phyloP scores from a whole-genome alignment of 2,113 vertebrate species.

The Opisthocomus hoazin region DNA sequence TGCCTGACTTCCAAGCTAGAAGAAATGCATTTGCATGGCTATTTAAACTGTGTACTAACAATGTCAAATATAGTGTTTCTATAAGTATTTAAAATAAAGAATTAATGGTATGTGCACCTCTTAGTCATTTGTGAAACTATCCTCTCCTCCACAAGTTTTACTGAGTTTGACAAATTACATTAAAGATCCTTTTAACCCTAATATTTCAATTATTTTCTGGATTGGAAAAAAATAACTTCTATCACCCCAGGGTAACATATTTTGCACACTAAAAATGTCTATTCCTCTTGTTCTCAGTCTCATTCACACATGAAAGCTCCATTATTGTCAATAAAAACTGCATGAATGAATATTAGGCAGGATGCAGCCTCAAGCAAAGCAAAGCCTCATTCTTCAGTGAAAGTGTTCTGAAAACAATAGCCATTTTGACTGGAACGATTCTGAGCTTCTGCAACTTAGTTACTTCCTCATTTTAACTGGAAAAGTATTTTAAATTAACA shows the following conservation, averaged over 20 bases:
- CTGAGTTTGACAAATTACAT: not conserved
- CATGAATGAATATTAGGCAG: conserved; percentile 41
- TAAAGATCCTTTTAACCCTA: not conserved
- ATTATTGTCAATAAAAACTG: conserved; percentile 20
- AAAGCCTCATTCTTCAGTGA: conserved; percentile 56
- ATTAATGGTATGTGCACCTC: not conserved
- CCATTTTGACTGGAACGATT: not conserved
- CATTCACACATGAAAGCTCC: conserved; percentile 28
- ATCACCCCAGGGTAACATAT: not conserved
- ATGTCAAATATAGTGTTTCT: not conserved
- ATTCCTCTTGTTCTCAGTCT: not conserved
- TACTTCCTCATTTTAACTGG: conserved; percentile 6
- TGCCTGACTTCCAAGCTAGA: not conserved
- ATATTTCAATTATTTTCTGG: not conserved
- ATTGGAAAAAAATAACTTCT: not conserved
- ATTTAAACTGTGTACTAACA: not conserved
- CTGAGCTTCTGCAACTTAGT: not conserved
- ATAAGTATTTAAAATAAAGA: not conserved
- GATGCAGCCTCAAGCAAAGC: conserved; percentile 41
- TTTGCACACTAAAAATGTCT: not conserved
- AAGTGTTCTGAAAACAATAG: conserved; percentile 48
- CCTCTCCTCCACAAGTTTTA: not conserved
- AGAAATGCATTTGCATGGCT: not conserved
- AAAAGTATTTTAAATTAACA: conserved; percentile 18
- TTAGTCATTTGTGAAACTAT: not conserved